A percentile compares a stretch with the other conserved stretches of the same genome.
Evolutionary conservation across 2,797 vertebrate species (phyloP).

Genomic region (Argyrosomus regius): DNA sequence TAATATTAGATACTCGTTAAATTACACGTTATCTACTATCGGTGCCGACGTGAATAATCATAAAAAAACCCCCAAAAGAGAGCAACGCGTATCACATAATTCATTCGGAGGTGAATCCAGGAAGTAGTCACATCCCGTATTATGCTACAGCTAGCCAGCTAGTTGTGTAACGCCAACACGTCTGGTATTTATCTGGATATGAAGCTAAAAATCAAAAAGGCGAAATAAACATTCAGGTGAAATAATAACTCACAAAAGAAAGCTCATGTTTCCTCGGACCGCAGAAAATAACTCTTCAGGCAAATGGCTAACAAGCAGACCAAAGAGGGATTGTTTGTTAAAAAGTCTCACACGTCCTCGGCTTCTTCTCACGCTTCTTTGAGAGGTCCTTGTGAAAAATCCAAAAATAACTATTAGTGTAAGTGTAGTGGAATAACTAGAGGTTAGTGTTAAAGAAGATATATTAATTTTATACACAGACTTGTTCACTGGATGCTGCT

Average conservation of each 20-base stretch:
- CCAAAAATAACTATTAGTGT: neutral
- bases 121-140: conserved; percentile 69
- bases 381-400: neutral
- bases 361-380: conserved; percentile 22
- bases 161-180: neutral
- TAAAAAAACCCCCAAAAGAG: rapidly evolving
- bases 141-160: conserved; percentile 53
- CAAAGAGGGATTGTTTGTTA: conserved; percentile 25
- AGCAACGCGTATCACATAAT: neutral
- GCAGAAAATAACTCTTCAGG: conserved; percentile 43
- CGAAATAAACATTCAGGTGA: no score
- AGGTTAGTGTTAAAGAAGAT: neutral
- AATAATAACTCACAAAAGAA: conserved; percentile 85
- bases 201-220: neutral
- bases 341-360: conserved; percentile 47
- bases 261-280: conserved; percentile 84
- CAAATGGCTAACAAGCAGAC: conserved; percentile 44
- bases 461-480: neutral
- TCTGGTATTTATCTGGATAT: neutral
- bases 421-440: neutral
- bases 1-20: rapidly evolving
- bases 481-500: conserved; percentile 29
- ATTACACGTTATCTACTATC: rapidly evolving
- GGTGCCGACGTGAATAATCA: rapidly evolving
- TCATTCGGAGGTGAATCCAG: conserved; percentile 35